phyloP scores from a whole-genome alignment of 2,888 invertebrate species.

The Heliothis peltigera region DNA sequence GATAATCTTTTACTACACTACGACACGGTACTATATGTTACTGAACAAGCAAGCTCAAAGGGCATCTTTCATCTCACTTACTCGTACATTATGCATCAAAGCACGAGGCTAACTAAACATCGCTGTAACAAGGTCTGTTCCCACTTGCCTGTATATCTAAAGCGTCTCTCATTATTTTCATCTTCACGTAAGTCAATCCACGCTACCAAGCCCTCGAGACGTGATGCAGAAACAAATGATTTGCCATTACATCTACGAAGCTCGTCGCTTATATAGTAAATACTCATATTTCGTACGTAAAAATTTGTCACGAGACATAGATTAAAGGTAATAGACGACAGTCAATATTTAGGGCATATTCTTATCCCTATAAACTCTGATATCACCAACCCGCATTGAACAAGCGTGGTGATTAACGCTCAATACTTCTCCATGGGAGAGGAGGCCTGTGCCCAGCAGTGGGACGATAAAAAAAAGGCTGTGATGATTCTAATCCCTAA shows the following conservation, averaged over 20 bases:
- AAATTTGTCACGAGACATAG: slow-evolving; percentile 4
- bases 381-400: too few species aligned
- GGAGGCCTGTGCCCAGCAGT: too few species aligned
- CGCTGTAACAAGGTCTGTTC: background rate
- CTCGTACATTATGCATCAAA: background rate
- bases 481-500: too few species aligned
- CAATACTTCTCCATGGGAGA: too few species aligned
- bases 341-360: too few species aligned
- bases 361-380: too few species aligned
- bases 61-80: background rate
- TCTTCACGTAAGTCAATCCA: background rate
- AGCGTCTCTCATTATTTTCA: background rate
- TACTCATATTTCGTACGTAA: slow-evolving; percentile 11
- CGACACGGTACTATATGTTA: background rate
- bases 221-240: slow-evolving; percentile 1
- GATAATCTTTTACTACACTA: too few species aligned
- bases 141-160: background rate
- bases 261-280: slow-evolving; percentile 11
- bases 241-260: slow-evolving; percentile 2
- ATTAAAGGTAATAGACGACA: background rate
- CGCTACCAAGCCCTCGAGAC: background rate
- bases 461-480: too few species aligned
- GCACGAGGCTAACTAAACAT: background rate
- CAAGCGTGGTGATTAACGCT: too few species aligned
- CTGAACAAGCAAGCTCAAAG: background rate